phyloP scores from a whole-genome alignment of 1,140 invertebrate genomes.

The Drosophila lini region DNA sequence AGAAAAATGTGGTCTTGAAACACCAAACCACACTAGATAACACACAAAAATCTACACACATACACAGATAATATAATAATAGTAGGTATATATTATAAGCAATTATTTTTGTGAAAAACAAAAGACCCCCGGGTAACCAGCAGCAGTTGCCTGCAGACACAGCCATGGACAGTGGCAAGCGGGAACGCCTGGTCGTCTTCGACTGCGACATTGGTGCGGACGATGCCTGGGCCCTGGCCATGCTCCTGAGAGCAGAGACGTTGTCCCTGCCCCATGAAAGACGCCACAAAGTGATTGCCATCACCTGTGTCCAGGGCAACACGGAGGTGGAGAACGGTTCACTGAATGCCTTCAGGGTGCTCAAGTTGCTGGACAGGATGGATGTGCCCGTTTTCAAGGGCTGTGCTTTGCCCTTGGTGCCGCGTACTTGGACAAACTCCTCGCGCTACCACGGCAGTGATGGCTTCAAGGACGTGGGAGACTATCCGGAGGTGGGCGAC shows the following conservation, averaged over 20 bases:
- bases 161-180: background rate
- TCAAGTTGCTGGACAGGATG: constrained; percentile 84
- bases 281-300: constrained; percentile 85
- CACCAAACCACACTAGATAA: background rate
- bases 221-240: constrained; percentile 87
- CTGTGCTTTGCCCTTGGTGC: constrained; percentile 81
- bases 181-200: constrained; percentile 84
- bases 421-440: constrained; percentile 4
- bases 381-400: constrained; percentile 88
- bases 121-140: background rate
- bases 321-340: constrained; percentile 86
- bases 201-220: constrained; percentile 88
- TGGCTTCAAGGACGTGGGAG: constrained; percentile 87
- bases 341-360: constrained; percentile 87
- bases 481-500: constrained; percentile 20
- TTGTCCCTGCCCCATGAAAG: background rate
- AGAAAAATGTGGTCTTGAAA: background rate
- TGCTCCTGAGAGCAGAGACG: constrained; percentile 86
- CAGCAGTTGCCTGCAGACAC: background rate
- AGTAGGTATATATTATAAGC: background rate
- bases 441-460: constrained; percentile 85
- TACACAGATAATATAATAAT: background rate
- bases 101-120: background rate
- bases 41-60: background rate
- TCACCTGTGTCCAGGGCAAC: constrained; percentile 88